These are phyloP conservation scores for Ectemnius continuus DNA, from an alignment of 2,888 invertebrate species.

Conservation along the genomic window DNA sequence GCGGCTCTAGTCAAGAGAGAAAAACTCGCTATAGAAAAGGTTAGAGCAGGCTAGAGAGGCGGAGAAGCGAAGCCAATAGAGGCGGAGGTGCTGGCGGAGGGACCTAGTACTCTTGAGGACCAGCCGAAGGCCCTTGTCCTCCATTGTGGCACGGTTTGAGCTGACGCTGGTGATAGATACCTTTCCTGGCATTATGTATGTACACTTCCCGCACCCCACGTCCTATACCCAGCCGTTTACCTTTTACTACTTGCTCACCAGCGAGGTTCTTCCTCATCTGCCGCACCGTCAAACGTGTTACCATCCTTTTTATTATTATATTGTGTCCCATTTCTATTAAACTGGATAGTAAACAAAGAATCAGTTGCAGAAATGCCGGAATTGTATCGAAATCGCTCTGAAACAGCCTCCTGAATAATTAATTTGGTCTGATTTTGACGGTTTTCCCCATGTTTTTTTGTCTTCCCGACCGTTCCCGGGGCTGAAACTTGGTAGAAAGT, in stretches of 20 bases:
- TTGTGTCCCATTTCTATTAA: too few species aligned
- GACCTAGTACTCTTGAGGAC: conserved; percentile 46
- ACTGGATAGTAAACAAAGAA: too few species aligned
- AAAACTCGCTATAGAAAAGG: conserved; percentile 51
- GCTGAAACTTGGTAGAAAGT: too few species aligned
- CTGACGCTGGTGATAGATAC: conserved; percentile 74
- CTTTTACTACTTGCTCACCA: conserved; percentile 24
- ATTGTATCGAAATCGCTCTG: too few species aligned
- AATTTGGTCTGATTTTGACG: too few species aligned
- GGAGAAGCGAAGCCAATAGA: conserved; percentile 43
- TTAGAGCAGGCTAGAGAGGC: conserved; percentile 32
- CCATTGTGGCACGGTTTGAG: conserved; percentile 69
- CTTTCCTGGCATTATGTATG: conserved; percentile 57
- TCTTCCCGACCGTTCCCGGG: too few species aligned
- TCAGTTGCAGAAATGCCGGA: too few species aligned
- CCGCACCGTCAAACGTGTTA: too few species aligned
- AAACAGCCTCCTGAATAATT: too few species aligned
- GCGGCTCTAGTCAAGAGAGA: conserved; percentile 35
- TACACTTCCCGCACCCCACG: conserved; percentile 19
- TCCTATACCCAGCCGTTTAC: conserved; percentile 22
- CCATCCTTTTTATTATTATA: too few species aligned
- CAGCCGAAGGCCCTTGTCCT: conserved; percentile 68
- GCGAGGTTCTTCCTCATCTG: too few species aligned
- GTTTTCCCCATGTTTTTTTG: too few species aligned
- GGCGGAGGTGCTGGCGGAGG: conserved; percentile 4